A percentile compares a stretch with the other conserved stretches of the same genome.
phyloP scores from a whole-genome alignment of 92 coral and sea anemone genomes.

The Micromussa lordhowensis region DNA sequence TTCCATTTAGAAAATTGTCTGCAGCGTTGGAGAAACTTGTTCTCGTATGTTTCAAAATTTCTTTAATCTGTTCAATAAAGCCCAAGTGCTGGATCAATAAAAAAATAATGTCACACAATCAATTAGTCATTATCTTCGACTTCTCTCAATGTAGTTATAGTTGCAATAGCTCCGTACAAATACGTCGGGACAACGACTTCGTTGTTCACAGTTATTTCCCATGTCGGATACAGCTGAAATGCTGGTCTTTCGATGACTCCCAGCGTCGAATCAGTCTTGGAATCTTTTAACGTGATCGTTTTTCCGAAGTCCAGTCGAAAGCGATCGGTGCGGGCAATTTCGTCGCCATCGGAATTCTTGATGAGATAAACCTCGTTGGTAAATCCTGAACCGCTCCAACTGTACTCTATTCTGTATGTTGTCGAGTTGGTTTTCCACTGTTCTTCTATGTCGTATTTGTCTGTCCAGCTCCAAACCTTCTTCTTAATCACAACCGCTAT shows the following conservation, averaged over 20 bases:
- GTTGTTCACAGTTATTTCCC: slow-evolving; percentile 27
- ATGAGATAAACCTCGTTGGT: slow-evolving; percentile 21
- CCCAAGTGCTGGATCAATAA: too few relatives aligned
- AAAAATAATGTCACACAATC: too few relatives aligned
- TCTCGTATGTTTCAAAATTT: too few relatives aligned
- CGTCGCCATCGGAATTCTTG: slow-evolving; percentile 33
- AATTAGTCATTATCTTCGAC: background rate
- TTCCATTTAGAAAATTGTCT: too few relatives aligned
- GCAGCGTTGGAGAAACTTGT: too few relatives aligned
- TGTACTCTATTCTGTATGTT: slow-evolving; percentile 30
- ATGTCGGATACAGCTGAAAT: slow-evolving; percentile 38
- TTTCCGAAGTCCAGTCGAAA: slow-evolving; percentile 33
- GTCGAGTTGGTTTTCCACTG: slow-evolving; percentile 47
- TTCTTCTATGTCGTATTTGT: slow-evolving; percentile 37
- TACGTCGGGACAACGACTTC: slow-evolving; percentile 25
- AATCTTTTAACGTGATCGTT: slow-evolving; percentile 29
- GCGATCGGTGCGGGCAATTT: slow-evolving; percentile 49
- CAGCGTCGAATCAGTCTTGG: slow-evolving; percentile 3
- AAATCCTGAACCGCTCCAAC: slow-evolving; percentile 25
- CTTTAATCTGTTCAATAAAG: too few relatives aligned
- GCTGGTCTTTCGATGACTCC: slow-evolving; percentile 27
- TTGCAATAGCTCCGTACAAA: slow-evolving; percentile 38
- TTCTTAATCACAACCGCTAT: slow-evolving; percentile 26
- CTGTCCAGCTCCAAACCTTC: slow-evolving; percentile 24
- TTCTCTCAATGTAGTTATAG: slow-evolving; percentile 29